A percentile compares a stretch with the other conserved stretches of the same genome.
These are phyloP conservation scores for Lampris megalopsis DNA, from an alignment of 2,113 vertebrate genomes.

Conservation along the genomic window DNA sequence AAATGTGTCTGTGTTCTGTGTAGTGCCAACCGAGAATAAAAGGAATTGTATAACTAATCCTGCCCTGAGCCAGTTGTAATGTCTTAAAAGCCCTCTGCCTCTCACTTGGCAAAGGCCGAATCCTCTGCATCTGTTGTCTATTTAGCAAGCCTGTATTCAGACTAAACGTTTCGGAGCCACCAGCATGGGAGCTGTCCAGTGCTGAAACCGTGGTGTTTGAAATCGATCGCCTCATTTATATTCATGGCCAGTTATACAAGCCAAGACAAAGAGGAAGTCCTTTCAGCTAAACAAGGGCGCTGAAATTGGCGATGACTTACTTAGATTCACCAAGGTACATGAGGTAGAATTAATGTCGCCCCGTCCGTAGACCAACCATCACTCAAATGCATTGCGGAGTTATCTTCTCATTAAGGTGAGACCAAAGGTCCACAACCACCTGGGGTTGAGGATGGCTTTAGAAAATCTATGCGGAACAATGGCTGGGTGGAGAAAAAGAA, in stretches of 20 bases:
- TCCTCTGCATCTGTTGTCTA: neutral
- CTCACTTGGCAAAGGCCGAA: conserved; percentile 7
- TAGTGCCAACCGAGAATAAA: no score
- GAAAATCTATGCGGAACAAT: conserved; percentile 29
- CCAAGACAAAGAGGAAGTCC: conserved; percentile 42
- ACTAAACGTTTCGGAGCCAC: conserved; percentile 33
- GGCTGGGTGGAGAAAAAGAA: neutral
- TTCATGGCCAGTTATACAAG: conserved; percentile 37
- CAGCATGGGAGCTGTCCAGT: conserved; percentile 21
- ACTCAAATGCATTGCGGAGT: neutral
- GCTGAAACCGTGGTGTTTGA: conserved; percentile 25
- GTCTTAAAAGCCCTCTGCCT: neutral
- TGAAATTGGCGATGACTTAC: conserved; percentile 19
- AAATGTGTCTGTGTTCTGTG: no score
- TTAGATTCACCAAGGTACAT: neutral
- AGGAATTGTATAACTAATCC: no score
- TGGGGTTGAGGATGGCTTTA: conserved; percentile 4
- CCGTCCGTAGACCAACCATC: neutral
- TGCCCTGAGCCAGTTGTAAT: neutral
- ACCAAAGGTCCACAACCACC: neutral
- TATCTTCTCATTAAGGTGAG: neutral
- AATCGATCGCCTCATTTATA: conserved; percentile 57
- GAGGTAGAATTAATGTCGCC: neutral
- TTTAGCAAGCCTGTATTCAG: conserved; percentile 7
- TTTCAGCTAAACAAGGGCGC: conserved; percentile 31